Evolutionary conservation across 2,888 invertebrate genomes (phyloP).

Genomic region (Agrilus mali): DNA sequence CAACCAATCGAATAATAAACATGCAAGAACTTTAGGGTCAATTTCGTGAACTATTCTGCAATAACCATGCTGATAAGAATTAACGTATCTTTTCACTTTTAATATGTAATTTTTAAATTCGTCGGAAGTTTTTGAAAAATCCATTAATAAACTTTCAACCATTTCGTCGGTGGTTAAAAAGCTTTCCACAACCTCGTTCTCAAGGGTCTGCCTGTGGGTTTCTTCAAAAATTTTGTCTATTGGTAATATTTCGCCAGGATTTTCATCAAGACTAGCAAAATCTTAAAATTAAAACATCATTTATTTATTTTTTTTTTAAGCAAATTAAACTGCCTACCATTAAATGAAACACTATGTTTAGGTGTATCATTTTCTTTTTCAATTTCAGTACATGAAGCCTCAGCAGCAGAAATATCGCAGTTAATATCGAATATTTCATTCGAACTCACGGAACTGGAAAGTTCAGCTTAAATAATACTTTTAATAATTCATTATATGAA

Average conservation of each 20-base stretch:
- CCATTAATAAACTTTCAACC: constrained; percentile 42
- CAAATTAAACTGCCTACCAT: constrained; percentile 18
- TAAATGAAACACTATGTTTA: too few relatives aligned
- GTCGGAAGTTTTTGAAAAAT: constrained; percentile 44
- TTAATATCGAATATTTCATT: too few relatives aligned
- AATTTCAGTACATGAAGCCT: too few relatives aligned
- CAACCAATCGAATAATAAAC: constrained; percentile 63
- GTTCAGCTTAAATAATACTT: too few relatives aligned
- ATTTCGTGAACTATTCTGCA: constrained; percentile 51
- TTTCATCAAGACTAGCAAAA: constrained; percentile 20
- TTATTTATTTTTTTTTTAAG: too few relatives aligned
- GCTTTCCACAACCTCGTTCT: background rate
- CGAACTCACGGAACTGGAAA: too few relatives aligned
- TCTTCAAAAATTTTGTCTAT: constrained; percentile 10
- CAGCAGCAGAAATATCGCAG: too few relatives aligned
- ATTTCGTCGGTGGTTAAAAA: constrained; percentile 24
- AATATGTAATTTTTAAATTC: constrained; percentile 40
- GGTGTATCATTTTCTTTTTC: too few relatives aligned
- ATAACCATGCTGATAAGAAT: constrained; percentile 54
- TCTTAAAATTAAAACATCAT: too few relatives aligned
- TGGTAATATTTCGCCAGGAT: too few relatives aligned
- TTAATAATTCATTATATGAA: background rate
- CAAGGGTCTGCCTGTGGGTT: too few relatives aligned
- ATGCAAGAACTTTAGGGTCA: constrained; percentile 45
- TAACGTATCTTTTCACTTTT: constrained; percentile 48